Base-by-base conservation (phyloP, 2,888 invertebrate genomes). In the Yponomeuta plumbellus region DNA sequence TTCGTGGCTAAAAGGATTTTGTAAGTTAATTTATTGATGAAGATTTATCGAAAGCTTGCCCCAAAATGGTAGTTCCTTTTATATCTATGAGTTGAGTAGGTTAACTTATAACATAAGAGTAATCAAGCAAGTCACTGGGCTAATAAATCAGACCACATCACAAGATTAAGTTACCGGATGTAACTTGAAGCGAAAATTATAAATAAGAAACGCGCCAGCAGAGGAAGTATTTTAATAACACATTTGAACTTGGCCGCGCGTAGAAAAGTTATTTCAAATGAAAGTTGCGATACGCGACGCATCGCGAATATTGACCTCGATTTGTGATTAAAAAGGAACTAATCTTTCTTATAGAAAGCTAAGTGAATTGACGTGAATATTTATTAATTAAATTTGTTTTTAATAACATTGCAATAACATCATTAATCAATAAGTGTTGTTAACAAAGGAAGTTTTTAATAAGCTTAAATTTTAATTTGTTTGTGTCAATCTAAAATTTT, bases 111-210 rank as follows among this genome's bases (percentile, higher is more conserved):
- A 17, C 8, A 34, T 34, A 10, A 8, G 34, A 34, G 44, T 52
- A 52, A 52, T 52, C 44, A 52, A 93, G n/a, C n/a, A n/a, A n/a
- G n/a, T 40, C 26, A 23, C 3, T 20, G 8, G 22, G 3, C 59
- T 59, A 23, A 23, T 21, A 13, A 59, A 23, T 59, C 21, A 11
- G 23, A 20, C 22, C 11, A 20, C n/a, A 59, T 20, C 59, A 21
- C 21, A 58, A 58, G 44, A 52, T 52, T 52, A 17, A 52, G 44
- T 52, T 52, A 13, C 44, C 44, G 44, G 44, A 52, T 52, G 44
- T 17, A 52, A 52, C 44, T 52, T 52, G 13, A 52, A 17, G 44
- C 17, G 44, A 52, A 52, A 52, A 17, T 52, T 17, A 17, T 17
- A 52, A 34, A 52, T 52, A 44, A 44, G 4, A 44, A n/a, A 44